A percentile compares a stretch with the other conserved stretches of the same genome.
Conservation (phyloP, 2,888 invertebrate genomes). For the Mesorhabditis belari region DNA sequence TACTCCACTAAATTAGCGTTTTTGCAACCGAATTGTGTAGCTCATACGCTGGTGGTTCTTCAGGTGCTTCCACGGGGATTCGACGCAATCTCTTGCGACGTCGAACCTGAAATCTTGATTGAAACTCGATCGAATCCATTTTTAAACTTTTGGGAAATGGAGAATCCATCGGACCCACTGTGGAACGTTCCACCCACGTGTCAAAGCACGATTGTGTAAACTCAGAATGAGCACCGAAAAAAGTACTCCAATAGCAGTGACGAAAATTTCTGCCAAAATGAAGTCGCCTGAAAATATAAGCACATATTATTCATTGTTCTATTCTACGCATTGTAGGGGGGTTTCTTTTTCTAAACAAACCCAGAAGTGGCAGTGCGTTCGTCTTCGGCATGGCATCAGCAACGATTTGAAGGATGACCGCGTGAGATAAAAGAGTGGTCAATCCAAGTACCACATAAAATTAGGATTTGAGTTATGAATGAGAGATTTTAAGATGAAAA, state of each 20-base stretch:
- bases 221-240: slow-evolving; percentile 20
- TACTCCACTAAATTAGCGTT: neutral
- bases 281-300: slow-evolving; percentile 26
- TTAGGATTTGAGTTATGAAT: neutral
- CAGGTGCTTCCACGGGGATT: neutral
- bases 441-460: slow-evolving; percentile 27
- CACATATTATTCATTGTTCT: neutral
- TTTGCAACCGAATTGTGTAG: neutral
- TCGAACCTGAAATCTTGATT: slow-evolving; percentile 3
- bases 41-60: neutral
- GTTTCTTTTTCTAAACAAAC: slow-evolving; percentile 1
- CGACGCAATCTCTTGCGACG: neutral
- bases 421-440: slow-evolving; percentile 32
- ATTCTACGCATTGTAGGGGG: neutral
- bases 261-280: slow-evolving; percentile 38
- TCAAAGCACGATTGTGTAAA: slow-evolving; percentile 27
- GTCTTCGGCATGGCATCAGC: slow-evolving; percentile 38
- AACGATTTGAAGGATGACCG: slow-evolving; percentile 37
- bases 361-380: slow-evolving; percentile 25
- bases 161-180: slow-evolving; percentile 18
- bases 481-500: neutral
- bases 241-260: slow-evolving; percentile 30
- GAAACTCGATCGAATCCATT: no score
- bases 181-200: slow-evolving; percentile 19
- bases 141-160: slow-evolving; percentile 3